Evolutionary conservation across 2,113 vertebrate species (phyloP).

Genomic region (Nansenia antarctica): DNA sequence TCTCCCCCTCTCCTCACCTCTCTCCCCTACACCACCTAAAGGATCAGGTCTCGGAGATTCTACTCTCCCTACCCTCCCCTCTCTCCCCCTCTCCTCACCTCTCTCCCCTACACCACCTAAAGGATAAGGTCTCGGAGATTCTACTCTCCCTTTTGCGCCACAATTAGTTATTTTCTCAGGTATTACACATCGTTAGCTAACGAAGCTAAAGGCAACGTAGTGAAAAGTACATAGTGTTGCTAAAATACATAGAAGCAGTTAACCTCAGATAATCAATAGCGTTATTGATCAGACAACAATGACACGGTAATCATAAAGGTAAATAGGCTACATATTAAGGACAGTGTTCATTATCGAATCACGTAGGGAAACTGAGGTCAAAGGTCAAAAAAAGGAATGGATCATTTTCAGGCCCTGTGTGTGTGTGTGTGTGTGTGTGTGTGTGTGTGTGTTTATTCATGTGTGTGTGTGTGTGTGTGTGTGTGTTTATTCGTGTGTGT

Average conservation of each 20-base stretch:
- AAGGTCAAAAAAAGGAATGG: background rate
- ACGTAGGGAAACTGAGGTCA: background rate
- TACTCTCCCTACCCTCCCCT: too few relatives aligned
- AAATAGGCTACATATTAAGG: background rate
- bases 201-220: background rate
- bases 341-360: background rate
- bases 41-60: too few relatives aligned
- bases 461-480: background rate
- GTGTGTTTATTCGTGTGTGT: background rate
- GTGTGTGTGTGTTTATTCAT: background rate
- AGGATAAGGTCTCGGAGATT: too few relatives aligned
- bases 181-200: background rate
- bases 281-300: background rate
- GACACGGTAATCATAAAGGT: too few relatives aligned
- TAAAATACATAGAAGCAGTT: background rate
- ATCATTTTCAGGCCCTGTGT: background rate
- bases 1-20: too few relatives aligned
- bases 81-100: too few relatives aligned
- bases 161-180: too few relatives aligned
- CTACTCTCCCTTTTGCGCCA: background rate
- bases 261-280: background rate
- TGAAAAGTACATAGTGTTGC: background rate
- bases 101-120: too few relatives aligned
- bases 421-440: conserved; percentile 6
- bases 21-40: too few relatives aligned